Evolutionary conservation across 2,113 vertebrate species (phyloP).

Genomic region (Etheostoma spectabile): DNA sequence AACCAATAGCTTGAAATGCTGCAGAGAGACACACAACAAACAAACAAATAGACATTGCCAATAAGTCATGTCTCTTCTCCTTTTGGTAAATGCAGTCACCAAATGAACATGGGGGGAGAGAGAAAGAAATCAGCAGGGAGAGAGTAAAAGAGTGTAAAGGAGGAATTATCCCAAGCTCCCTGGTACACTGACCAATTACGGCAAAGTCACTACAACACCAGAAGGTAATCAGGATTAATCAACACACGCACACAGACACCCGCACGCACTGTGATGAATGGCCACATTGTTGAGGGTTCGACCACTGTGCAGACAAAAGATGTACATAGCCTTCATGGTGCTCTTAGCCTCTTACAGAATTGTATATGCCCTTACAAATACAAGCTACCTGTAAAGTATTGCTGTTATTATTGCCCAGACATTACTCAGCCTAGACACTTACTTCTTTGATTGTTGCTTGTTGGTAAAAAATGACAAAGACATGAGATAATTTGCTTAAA

Average conservation of each 20-base stretch:
- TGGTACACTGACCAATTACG: slow-evolving; percentile 55
- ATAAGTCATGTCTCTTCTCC: not conserved
- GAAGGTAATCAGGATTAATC: slow-evolving; percentile 67
- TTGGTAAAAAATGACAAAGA: not conserved
- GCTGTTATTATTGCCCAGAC: not conserved
- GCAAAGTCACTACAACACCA: slow-evolving; percentile 46
- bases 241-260: slow-evolving; percentile 25
- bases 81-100: not conserved
- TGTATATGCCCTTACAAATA: not conserved
- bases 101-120: not conserved
- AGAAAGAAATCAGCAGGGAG: slow-evolving; percentile 12
- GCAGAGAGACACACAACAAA: slow-evolving; percentile 20
- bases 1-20: slow-evolving; percentile 97
- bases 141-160: slow-evolving; percentile 15
- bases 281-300: not conserved
- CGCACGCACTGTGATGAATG: slow-evolving; percentile 8
- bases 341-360: not conserved
- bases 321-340: not conserved
- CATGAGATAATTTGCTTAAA: not conserved
- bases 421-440: not conserved
- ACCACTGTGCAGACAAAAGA: not conserved
- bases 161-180: slow-evolving; percentile 41
- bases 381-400: not conserved
- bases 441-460: not conserved
- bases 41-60: not conserved